Evolutionary conservation across 2,888 invertebrate species (phyloP).

Genomic region (Diaprepes abbreviatus): DNA sequence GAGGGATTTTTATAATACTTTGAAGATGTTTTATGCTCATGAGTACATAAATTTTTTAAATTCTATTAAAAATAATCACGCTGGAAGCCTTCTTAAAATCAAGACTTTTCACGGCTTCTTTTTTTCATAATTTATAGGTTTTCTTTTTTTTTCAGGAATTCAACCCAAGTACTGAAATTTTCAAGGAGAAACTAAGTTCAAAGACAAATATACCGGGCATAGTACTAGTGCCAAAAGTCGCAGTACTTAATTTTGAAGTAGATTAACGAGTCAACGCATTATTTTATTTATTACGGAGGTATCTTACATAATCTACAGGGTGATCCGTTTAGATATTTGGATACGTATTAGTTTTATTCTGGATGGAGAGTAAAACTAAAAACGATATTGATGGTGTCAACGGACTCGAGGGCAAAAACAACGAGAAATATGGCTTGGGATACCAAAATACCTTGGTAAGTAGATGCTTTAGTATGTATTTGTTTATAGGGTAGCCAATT

Average conservation of each 20-base stretch:
- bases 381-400: constrained; percentile 50
- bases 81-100: too few species aligned
- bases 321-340: background rate
- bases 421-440: constrained; percentile 77
- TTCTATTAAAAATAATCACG: too few species aligned
- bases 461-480: constrained; percentile 26
- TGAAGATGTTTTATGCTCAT: too few species aligned
- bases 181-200: too few species aligned
- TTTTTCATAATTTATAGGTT: too few species aligned
- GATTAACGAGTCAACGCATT: background rate
- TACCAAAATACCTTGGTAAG: constrained; percentile 67
- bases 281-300: background rate
- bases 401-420: constrained; percentile 57
- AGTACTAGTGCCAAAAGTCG: background rate
- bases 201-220: background rate
- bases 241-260: background rate
- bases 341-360: background rate
- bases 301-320: background rate
- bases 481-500: too few species aligned
- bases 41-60: too few species aligned
- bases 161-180: too few species aligned
- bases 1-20: too few species aligned
- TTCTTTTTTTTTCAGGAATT: too few species aligned
- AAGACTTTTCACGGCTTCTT: too few species aligned
- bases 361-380: constrained; percentile 34